phyloP scores from a whole-genome alignment of 2,113 vertebrate genomes.

The Morone chrysops region DNA sequence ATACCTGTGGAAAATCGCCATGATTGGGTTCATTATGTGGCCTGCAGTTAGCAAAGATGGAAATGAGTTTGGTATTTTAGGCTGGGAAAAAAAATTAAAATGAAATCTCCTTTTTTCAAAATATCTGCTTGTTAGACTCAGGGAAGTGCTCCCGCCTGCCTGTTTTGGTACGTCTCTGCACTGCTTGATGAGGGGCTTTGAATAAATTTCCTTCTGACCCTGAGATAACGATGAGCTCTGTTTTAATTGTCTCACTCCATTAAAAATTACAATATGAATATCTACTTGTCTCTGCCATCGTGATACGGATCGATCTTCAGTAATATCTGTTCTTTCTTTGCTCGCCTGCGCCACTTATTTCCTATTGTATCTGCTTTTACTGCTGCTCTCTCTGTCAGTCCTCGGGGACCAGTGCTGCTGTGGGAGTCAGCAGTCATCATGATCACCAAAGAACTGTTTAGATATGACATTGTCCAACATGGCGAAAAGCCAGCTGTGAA shows the following conservation, averaged over 20 bases:
- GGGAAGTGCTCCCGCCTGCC: conserved; percentile 39
- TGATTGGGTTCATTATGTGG: conserved; percentile 70
- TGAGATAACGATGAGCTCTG: conserved; percentile 37
- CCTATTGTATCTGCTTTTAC: conserved; percentile 16
- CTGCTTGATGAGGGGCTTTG: conserved; percentile 45
- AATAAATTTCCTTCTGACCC: conserved; percentile 54
- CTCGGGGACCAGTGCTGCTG: neutral
- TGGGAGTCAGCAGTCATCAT: conserved; percentile 36
- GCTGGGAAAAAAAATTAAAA: conserved; percentile 33
- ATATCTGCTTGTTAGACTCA: conserved; percentile 50
- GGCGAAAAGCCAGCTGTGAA: conserved; percentile 36
- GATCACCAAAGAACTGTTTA: conserved; percentile 5
- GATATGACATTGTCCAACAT: neutral
- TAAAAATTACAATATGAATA: conserved; percentile 43
- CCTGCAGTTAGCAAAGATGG: conserved; percentile 53
- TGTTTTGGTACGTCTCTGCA: conserved; percentile 27
- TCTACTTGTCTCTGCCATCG: conserved; percentile 22
- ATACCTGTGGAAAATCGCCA: conserved; percentile 67
- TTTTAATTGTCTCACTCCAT: conserved; percentile 55
- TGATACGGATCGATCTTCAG: conserved; percentile 28
- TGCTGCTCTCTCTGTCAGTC: conserved; percentile 1
- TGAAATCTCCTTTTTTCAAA: conserved; percentile 31
- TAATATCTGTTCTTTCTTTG: neutral
- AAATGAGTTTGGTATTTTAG: conserved; percentile 71
- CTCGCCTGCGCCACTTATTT: conserved; percentile 1